Percentiles rank a stretch among this genome's conserved stretches.
These are phyloP conservation scores for Linyphia triangularis DNA, from an alignment of 2,888 invertebrate genomes.

Conservation along the genomic window DNA sequence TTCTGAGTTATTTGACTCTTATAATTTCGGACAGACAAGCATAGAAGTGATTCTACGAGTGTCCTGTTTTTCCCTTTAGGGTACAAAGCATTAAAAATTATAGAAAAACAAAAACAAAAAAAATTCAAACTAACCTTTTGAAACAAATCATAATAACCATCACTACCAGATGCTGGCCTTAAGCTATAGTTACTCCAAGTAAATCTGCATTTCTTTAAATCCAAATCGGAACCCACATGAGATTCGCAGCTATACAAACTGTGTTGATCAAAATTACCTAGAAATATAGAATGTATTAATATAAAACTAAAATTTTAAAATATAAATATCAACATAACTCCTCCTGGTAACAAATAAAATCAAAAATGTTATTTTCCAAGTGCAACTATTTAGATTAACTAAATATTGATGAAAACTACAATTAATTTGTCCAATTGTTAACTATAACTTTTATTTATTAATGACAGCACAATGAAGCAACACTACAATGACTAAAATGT, in stretches of 20 bases:
- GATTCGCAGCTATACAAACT: conserved; percentile 71
- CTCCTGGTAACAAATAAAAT: neutral
- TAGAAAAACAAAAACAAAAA: no score
- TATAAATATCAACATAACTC: neutral
- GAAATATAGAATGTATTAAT: neutral
- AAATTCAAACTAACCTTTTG: conserved; percentile 65
- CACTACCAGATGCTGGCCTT: conserved; percentile 61
- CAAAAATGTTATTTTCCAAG: neutral
- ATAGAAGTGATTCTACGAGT: no score
- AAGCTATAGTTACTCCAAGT: conserved; percentile 72
- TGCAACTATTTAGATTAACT: no score
- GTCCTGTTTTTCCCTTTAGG: no score
- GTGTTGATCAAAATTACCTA: conserved; percentile 72
- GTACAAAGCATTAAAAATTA: no score
- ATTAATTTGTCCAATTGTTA: no score
- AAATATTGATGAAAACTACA: no score
- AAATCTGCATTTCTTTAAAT: conserved; percentile 60
- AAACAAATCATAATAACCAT: conserved; percentile 68
- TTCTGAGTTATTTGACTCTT: no score
- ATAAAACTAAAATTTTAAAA: neutral
- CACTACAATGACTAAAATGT: no score
- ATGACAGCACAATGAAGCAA: no score
- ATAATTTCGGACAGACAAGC: no score
- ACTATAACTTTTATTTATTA: no score
- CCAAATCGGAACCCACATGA: conserved; percentile 58